phyloP scores from a whole-genome alignment of 2,797 vertebrate species.

The Hydrolagus colliei region DNA sequence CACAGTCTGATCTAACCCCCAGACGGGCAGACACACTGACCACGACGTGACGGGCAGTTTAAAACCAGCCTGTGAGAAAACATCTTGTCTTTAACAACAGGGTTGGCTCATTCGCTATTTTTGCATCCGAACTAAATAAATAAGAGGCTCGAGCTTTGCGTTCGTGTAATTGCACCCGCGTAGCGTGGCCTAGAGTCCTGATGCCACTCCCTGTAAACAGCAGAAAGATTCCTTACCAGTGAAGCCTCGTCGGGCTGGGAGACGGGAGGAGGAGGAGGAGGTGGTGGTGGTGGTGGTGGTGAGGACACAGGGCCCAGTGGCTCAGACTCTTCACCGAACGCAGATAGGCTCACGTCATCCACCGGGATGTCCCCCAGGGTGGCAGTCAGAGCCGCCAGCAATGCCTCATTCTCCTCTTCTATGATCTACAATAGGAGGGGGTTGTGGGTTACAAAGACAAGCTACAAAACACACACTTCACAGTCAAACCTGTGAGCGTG shows the following conservation, averaged over 20 bases:
- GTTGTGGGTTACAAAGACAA: too few species aligned
- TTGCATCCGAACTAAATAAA: slow-evolving; percentile 63
- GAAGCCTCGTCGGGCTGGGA: slow-evolving; percentile 83
- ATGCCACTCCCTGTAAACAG: slow-evolving; percentile 67
- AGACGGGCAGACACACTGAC: too few species aligned
- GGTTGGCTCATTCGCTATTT: slow-evolving; percentile 43
- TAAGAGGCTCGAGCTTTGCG: slow-evolving; percentile 74
- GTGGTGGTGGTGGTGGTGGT: slow-evolving; percentile 52
- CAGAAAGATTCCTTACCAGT: slow-evolving; percentile 78
- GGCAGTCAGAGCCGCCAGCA: slow-evolving; percentile 89
- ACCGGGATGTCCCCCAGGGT: slow-evolving; percentile 85
- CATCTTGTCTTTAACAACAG: slow-evolving; percentile 24
- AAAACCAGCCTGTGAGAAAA: slow-evolving; percentile 1
- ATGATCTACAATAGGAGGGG: slow-evolving; percentile 56
- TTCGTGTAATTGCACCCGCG: slow-evolving; percentile 64
- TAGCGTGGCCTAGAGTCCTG: slow-evolving; percentile 61
- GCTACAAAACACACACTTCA: too few species aligned
- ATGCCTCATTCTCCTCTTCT: slow-evolving; percentile 88
- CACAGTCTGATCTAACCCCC: background rate
- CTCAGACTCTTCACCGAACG: slow-evolving; percentile 70
- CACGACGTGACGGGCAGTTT: slow-evolving; percentile 3
- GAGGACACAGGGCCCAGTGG: slow-evolving; percentile 55
- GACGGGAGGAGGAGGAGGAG: slow-evolving; percentile 51
- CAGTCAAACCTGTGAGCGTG: too few species aligned
- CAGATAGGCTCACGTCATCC: slow-evolving; percentile 78